Evolutionary conservation across 2,113 vertebrate species (phyloP).

Genomic region (Dascyllus trimaculatus): DNA sequence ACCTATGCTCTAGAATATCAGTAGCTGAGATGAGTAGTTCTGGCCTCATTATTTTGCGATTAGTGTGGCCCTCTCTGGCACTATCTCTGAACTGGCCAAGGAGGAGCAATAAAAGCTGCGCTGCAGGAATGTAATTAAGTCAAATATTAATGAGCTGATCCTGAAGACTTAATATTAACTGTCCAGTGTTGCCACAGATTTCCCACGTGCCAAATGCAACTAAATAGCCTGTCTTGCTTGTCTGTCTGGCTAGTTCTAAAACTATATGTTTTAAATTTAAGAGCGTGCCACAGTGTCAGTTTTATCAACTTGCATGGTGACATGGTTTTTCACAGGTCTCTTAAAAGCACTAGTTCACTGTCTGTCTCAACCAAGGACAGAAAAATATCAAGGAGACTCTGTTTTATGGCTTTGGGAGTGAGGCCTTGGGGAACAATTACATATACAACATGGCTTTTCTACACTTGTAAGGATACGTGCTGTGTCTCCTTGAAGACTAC

Average conservation of each 20-base stretch:
- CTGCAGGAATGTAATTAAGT: background rate
- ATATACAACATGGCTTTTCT: no score
- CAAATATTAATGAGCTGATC: constrained; percentile 24
- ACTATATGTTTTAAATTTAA: background rate
- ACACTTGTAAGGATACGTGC: no score
- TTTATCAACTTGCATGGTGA: background rate
- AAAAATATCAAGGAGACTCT: no score
- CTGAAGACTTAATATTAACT: constrained; percentile 5
- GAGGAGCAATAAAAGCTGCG: background rate
- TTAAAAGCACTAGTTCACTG: no score
- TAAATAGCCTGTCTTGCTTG: background rate
- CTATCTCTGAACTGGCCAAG: background rate
- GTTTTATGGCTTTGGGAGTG: no score
- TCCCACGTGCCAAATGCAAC: background rate
- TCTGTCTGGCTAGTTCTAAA: background rate
- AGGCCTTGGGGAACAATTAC: no score
- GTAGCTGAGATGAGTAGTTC: background rate
- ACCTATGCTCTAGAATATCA: background rate
- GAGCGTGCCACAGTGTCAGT: background rate
- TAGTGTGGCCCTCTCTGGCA: background rate
- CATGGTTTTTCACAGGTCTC: no score
- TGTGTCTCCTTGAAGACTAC: no score
- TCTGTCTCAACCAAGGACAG: no score
- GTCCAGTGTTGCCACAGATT: background rate
- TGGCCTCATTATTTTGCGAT: constrained; percentile 16